Conservation (phyloP, 1,140 invertebrate genomes). For the Ceratina australensis region DNA sequence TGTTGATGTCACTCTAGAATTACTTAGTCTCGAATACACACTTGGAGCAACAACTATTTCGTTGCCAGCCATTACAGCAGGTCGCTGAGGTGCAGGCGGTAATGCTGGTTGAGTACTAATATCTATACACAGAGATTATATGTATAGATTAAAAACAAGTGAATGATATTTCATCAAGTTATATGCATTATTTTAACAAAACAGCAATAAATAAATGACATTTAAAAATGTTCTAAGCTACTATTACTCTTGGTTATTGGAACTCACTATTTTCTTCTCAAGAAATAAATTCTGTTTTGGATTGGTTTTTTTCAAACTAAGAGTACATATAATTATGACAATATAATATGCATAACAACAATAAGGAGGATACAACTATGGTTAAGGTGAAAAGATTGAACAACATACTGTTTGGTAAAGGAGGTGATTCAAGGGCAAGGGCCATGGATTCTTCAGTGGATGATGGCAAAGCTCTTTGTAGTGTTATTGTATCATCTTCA, state of each 20-base stretch:
- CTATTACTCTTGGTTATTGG: not conserved
- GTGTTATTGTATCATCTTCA: conserved; percentile 66
- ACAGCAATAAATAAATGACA: not conserved
- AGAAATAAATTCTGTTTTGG: not conserved
- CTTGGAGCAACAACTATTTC: conserved; percentile 77
- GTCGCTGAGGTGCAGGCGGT: conserved; percentile 75
- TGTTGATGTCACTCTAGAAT: conserved; percentile 67
- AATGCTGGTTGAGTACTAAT: conserved; percentile 71
- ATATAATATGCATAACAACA: not conserved
- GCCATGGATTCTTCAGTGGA: conserved; percentile 68
- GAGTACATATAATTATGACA: not conserved
- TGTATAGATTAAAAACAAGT: not conserved
- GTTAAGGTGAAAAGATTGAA: conserved; percentile 35
- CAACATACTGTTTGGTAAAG: conserved; percentile 69
- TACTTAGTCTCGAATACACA: conserved; percentile 66
- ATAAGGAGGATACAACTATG: conserved; percentile 22
- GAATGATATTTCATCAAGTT: not conserved
- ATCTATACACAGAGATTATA: conserved; percentile 38
- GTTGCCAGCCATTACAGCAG: conserved; percentile 80
- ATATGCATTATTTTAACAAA: not conserved
- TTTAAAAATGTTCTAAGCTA: not conserved
- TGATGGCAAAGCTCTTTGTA: conserved; percentile 70
- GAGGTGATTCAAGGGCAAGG: conserved; percentile 68
- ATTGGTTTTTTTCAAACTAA: not conserved
- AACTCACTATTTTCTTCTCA: not conserved